phyloP scores from a whole-genome alignment of 2,888 invertebrate genomes.

The Drosophila niveifrons region DNA sequence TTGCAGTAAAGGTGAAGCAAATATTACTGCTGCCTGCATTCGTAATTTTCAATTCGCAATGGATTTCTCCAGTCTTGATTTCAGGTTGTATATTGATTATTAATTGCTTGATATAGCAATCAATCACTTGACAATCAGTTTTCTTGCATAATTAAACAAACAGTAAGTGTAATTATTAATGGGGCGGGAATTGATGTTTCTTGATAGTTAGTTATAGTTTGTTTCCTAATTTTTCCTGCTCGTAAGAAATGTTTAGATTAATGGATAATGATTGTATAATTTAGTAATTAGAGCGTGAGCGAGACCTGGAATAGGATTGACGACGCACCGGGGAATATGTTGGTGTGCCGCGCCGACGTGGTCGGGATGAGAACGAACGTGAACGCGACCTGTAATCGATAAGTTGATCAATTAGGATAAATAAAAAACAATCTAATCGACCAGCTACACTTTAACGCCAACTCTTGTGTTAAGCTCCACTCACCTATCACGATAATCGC shows the following conservation, averaged over 20 bases:
- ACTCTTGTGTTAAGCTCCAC: slow-evolving; percentile 20
- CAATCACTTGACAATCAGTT: slow-evolving; percentile 15
- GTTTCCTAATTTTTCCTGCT: slow-evolving; percentile 75
- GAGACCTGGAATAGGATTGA: slow-evolving; percentile 91
- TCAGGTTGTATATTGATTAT: slow-evolving; percentile 29
- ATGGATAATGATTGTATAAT: slow-evolving; percentile 70
- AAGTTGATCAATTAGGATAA: slow-evolving; percentile 5
- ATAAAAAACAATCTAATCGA: neutral
- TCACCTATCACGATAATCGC: slow-evolving; percentile 88
- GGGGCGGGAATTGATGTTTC: slow-evolving; percentile 5
- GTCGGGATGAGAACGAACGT: slow-evolving; percentile 91
- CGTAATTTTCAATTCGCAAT: slow-evolving; percentile 25
- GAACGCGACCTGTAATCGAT: slow-evolving; percentile 87
- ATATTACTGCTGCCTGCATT: slow-evolving; percentile 26
- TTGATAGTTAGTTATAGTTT: slow-evolving; percentile 56
- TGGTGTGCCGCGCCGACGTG: slow-evolving; percentile 94
- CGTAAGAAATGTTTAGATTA: slow-evolving; percentile 76
- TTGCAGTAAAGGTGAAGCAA: slow-evolving; percentile 54
- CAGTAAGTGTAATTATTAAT: slow-evolving; percentile 22
- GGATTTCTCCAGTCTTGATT: slow-evolving; percentile 33
- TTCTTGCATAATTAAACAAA: slow-evolving; percentile 24
- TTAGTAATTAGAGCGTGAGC: slow-evolving; percentile 87
- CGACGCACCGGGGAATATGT: slow-evolving; percentile 97
- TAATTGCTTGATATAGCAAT: slow-evolving; percentile 18
- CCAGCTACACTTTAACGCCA: neutral